Evolutionary conservation across 2,888 invertebrate genomes (phyloP).

Genomic region (Pristionchus fissidentatus): DNA sequence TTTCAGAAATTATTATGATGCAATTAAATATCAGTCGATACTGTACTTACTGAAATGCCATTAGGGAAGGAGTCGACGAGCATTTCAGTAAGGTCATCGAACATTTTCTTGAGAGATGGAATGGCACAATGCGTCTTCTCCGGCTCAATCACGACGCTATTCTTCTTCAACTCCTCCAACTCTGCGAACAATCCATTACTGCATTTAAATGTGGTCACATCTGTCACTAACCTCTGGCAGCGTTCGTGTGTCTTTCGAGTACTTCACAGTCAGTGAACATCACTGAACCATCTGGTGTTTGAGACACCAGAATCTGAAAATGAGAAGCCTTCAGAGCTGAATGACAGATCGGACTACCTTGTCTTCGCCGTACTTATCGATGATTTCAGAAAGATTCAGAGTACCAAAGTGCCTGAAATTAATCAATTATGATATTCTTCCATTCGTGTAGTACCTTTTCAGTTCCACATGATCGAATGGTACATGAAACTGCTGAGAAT

Average conservation of each 20-base stretch:
- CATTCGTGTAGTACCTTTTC: neutral
- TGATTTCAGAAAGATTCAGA: constrained; percentile 24
- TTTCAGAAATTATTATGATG: too few species aligned
- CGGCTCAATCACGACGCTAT: constrained; percentile 17
- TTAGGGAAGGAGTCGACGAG: neutral
- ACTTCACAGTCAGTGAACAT: constrained; percentile 27
- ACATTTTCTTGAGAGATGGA: constrained; percentile 14
- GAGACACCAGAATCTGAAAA: neutral
- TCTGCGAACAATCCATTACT: neutral
- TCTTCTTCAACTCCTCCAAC: constrained; percentile 13
- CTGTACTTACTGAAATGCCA: neutral
- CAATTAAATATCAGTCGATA: neutral
- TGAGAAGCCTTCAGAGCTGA: neutral
- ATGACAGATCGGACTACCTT: neutral
- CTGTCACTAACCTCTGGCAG: neutral
- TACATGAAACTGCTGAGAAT: constrained; percentile 1
- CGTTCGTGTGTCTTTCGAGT: neutral
- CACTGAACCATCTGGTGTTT: constrained; percentile 17
- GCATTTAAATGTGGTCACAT: too few species aligned
- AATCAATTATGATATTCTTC: neutral
- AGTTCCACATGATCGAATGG: neutral
- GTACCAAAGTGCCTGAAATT: constrained; percentile 21
- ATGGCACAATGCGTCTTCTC: constrained; percentile 32
- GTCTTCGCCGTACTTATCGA: constrained; percentile 9
- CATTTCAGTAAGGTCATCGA: constrained; percentile 20